Percentiles rank a stretch among this genome's conserved stretches.
Evolutionary conservation across 2,113 vertebrate species (phyloP).

Genomic region (Chlamydotis undulata): DNA sequence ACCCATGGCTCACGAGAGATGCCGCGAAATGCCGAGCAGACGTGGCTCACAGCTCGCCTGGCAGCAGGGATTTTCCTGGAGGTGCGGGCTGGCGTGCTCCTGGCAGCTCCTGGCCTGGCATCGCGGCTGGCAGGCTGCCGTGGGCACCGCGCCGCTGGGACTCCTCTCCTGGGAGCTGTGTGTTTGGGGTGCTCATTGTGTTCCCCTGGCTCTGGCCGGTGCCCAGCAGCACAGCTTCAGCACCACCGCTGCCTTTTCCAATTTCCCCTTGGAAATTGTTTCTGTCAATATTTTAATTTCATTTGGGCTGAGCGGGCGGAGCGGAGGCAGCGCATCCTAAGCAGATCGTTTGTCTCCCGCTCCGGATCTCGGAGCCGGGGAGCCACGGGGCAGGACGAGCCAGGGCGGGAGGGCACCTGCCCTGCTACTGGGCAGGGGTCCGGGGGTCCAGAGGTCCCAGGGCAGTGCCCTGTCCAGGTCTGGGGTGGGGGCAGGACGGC

Average conservation of each 20-base stretch:
- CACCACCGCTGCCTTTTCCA: background rate
- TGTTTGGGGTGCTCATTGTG: background rate
- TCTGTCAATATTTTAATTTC: conserved; percentile 47
- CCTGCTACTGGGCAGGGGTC: background rate
- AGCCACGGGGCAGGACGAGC: background rate
- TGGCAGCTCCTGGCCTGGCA: background rate
- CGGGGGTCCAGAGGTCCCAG: fast-evolving
- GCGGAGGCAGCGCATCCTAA: background rate
- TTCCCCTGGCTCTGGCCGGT: no score
- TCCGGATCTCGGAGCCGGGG: background rate
- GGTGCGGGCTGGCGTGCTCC: background rate
- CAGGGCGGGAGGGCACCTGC: background rate
- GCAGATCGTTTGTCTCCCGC: background rate
- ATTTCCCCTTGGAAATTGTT: conserved; percentile 29
- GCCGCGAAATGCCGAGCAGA: fast-evolving
- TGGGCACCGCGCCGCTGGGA: background rate
- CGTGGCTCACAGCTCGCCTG: fast-evolving
- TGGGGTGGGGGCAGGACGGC: fast-evolving
- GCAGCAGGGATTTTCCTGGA: background rate
- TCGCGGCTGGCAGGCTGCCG: fast-evolving
- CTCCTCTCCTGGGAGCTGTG: background rate
- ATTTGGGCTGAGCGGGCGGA: background rate
- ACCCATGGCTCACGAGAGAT: background rate
- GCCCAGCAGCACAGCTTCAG: background rate
- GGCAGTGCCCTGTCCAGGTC: background rate